Conservation (phyloP, 2,797 vertebrate species). For the Diplodus puntazzo region DNA sequence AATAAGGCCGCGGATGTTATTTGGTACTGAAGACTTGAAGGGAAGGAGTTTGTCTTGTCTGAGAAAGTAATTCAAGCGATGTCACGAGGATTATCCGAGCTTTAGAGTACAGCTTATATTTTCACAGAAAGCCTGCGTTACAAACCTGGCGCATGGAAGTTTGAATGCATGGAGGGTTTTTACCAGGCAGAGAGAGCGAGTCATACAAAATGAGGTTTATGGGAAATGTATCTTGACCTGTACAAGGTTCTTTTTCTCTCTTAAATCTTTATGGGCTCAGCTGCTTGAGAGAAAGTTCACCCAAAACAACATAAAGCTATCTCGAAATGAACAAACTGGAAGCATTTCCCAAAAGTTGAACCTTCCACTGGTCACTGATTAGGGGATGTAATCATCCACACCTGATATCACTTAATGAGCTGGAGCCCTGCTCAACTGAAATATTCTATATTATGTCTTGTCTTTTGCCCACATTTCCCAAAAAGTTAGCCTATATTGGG, state of each 20-base stretch:
- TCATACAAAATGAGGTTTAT: not conserved
- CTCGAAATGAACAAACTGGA: not conserved
- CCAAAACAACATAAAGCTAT: not conserved
- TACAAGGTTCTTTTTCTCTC: not conserved
- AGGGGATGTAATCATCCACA: not conserved
- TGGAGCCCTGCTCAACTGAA: not conserved
- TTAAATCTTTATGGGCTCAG: not conserved
- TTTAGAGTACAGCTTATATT: not conserved
- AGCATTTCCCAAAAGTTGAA: not conserved
- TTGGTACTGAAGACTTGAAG: constrained; percentile 1
- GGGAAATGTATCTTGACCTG: not conserved
- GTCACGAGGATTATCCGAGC: not conserved
- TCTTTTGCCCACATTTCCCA: not conserved
- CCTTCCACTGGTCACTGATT: not conserved
- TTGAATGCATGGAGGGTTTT: not conserved
- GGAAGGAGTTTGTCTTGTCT: not conserved
- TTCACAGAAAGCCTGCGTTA: not conserved
- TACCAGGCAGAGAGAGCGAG: not conserved
- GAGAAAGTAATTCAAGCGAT: not conserved
- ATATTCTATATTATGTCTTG: not conserved
- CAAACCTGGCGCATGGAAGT: not conserved
- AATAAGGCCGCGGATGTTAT: not conserved
- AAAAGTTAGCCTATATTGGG: not conserved
- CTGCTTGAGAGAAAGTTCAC: not conserved
- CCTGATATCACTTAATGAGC: not conserved